A percentile compares a stretch with the other conserved stretches of the same genome.
phyloP scores from a whole-genome alignment of 2,113 vertebrate genomes.

The Struthidea cinerea region DNA sequence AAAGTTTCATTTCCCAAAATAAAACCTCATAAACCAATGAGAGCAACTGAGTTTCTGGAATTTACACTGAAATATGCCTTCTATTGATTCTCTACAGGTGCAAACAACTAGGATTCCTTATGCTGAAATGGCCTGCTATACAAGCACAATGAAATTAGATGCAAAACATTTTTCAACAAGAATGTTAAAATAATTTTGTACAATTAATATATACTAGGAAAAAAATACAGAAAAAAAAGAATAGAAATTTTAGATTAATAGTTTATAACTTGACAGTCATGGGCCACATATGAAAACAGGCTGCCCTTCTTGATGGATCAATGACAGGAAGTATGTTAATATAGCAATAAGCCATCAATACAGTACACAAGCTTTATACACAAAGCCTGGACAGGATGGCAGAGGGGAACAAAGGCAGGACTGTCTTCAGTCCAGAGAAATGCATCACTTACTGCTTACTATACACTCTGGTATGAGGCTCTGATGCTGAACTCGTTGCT shows the following conservation, averaged over 20 bases:
- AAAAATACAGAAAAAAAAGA: background rate
- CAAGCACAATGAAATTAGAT: background rate
- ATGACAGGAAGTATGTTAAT: background rate
- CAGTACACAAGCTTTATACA: background rate
- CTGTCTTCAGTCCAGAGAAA: constrained; percentile 34
- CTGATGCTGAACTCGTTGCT: constrained; percentile 27
- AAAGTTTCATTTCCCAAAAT: background rate
- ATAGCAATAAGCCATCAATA: background rate
- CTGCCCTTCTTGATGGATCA: background rate
- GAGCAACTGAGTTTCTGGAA: background rate
- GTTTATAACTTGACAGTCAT: background rate
- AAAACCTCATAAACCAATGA: background rate
- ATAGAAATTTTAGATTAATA: background rate
- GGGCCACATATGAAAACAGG: background rate
- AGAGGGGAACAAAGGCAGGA: constrained; percentile 34
- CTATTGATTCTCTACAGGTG: background rate
- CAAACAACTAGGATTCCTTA: background rate
- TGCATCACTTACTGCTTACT: constrained; percentile 17
- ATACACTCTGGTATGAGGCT: constrained; percentile 32
- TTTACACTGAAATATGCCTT: background rate
- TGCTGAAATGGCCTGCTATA: background rate
- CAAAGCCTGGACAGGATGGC: background rate
- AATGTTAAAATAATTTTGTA: background rate
- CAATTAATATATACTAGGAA: background rate
- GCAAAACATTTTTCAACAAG: background rate